Base-by-base conservation (phyloP, 2,113 vertebrate species). In the Macroglossus sobrinus region DNA sequence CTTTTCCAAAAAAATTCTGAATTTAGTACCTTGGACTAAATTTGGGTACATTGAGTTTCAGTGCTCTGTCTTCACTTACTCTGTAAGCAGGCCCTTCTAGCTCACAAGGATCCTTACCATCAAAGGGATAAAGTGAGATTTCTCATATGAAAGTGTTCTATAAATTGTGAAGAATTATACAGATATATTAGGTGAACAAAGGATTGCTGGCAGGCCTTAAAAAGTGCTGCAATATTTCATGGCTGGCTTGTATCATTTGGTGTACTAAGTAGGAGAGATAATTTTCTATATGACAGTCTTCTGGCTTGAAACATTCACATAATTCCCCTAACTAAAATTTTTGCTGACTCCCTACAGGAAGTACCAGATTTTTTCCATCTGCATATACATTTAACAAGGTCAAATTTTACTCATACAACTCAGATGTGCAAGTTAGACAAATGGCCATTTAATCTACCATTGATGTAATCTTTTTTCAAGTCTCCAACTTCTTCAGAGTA, bases 211-310 rank as follows among this genome's bases (percentile, higher is more conserved):
- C 38, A 92, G 68, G 30, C 71, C 38, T 75, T 81, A 57, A 33
- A 74, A 81, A 78, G 38, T 30, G 40, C 33, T 28, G 8, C 2
- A 12, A 12, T 74, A 95, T 75, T 96, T 87, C 40, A 61, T 4
- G 22, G 21, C 57, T 19, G 7, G n/a, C 15, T 87, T 35, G 3
- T 13, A 64, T n/a, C 38, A 40, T 92, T 94, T 66, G 59, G 2
- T 71, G 11, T 26, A 21, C 26, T 84, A 94, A 87, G 59, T 47
- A 87, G 74, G 88, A 84, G 40, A 89, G n/a, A 86, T 43, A 61
- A 95, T 92, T 94, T 95, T 50, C 84, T 84, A 95, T 90, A 80
- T 84, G 69, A 35, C 28, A 53, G 24, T 84, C 28, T 75, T 69
- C 66, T 95, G 33, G 47, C 43, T 78, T 92, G 53, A 84, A 93